phyloP scores from a whole-genome alignment of 2,888 invertebrate genomes.

The Melipona bicolor region DNA sequence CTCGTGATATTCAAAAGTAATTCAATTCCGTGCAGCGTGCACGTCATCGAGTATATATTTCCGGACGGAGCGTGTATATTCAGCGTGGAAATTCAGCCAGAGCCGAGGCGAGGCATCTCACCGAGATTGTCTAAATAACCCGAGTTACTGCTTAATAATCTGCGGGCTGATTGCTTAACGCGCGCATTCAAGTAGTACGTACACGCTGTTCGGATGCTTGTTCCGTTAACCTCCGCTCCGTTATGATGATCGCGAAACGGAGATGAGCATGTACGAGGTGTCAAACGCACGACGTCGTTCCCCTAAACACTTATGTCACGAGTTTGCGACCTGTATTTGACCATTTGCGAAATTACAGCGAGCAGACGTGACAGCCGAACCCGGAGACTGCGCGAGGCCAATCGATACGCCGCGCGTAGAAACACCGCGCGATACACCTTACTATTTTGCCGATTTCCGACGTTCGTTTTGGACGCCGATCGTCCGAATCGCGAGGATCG shows the following conservation, averaged over 20 bases:
- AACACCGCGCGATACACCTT: background rate
- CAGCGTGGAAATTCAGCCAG: conserved; percentile 45
- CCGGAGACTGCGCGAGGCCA: background rate
- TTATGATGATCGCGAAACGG: conserved; percentile 50
- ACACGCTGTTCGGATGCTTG: conserved; percentile 58
- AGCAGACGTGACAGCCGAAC: conserved; percentile 38
- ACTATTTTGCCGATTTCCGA: background rate
- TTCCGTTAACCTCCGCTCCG: conserved; percentile 47
- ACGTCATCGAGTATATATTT: conserved; percentile 13
- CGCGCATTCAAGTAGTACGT: conserved; percentile 54
- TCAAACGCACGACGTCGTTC: conserved; percentile 69
- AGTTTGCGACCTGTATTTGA: conserved; percentile 60
- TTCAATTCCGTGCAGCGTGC: background rate
- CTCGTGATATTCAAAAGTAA: background rate
- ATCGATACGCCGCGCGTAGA: conserved; percentile 36
- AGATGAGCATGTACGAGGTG: conserved; percentile 66
- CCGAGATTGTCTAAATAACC: conserved; percentile 56
- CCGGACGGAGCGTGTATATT: conserved; percentile 8
- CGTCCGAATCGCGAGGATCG: too few relatives aligned
- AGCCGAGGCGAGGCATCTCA: conserved; percentile 22
- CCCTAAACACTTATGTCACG: conserved; percentile 57
- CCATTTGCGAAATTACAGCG: conserved; percentile 58
- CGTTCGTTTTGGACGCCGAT: background rate
- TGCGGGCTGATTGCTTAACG: conserved; percentile 61
- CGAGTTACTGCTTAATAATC: conserved; percentile 63